Evolutionary conservation across 2,888 invertebrate species (phyloP).

Genomic region (Salticus scenicus): DNA sequence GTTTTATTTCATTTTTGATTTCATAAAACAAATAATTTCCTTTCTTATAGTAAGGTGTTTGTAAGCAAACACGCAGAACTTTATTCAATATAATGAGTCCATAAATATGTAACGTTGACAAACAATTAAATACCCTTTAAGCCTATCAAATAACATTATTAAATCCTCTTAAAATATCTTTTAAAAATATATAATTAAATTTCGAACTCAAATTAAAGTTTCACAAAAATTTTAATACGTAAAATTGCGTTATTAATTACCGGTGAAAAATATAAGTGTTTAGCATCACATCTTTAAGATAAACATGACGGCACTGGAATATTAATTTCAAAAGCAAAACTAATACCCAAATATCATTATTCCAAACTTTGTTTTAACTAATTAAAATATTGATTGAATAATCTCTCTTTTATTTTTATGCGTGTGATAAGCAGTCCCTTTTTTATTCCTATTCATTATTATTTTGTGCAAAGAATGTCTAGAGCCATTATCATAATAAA

Average conservation of each 20-base stretch:
- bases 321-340: background rate
- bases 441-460: background rate
- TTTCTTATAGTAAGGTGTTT: too few species aligned
- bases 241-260: background rate
- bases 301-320: background rate
- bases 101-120: too few species aligned
- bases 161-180: background rate
- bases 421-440: slow-evolving; percentile 17
- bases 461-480: background rate
- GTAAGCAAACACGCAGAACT: too few species aligned
- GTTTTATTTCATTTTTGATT: too few species aligned
- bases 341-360: slow-evolving; percentile 20
- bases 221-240: background rate
- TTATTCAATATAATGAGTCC: too few species aligned
- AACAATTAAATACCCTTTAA: slow-evolving; percentile 18
- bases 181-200: slow-evolving; percentile 17
- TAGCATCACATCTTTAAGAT: background rate
- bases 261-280: background rate
- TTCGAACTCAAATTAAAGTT: too few species aligned
- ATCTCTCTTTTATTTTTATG: slow-evolving; percentile 29
- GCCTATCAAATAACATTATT: background rate
- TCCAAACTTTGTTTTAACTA: slow-evolving; percentile 25
- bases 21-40: too few species aligned
- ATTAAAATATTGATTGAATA: slow-evolving; percentile 60
- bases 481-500: background rate